Evolutionary conservation across 2,797 vertebrate genomes (phyloP).

Genomic region (Mycteria americana): DNA sequence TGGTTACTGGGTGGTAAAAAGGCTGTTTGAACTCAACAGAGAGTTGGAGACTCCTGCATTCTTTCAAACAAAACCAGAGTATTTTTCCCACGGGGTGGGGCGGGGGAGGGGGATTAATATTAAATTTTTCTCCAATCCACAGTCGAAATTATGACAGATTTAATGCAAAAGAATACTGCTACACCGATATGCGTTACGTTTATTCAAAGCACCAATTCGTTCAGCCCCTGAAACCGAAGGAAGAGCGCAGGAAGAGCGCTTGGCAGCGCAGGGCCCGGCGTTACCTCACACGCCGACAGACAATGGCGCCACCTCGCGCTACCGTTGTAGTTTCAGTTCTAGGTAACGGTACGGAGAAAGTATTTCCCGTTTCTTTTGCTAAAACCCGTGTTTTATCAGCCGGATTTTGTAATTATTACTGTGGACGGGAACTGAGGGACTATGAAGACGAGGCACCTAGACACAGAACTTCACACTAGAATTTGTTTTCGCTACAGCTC

Average conservation of each 20-base stretch:
- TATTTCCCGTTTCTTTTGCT: neutral
- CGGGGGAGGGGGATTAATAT: no score
- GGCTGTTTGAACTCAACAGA: neutral
- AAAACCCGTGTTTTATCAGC: accelerated
- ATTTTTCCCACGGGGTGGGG: neutral
- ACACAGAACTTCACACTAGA: accelerated
- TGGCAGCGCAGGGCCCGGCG: accelerated
- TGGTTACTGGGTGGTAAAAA: neutral
- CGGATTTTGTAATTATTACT: neutral
- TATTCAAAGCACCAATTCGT: neutral
- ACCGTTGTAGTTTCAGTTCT: accelerated
- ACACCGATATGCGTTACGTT: accelerated
- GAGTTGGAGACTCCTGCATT: neutral
- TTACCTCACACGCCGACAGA: accelerated
- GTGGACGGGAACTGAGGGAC: neutral
- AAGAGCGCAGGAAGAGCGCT: accelerated
- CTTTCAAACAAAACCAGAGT: neutral
- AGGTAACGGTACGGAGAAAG: accelerated
- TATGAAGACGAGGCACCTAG: accelerated
- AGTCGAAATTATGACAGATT: neutral
- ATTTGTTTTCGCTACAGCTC: neutral
- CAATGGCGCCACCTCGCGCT: neutral
- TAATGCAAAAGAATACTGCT: accelerated
- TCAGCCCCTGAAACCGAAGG: neutral
- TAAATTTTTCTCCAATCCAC: neutral